Evolutionary conservation across 2,113 vertebrate genomes (phyloP).

Genomic region (Grallaria varia): DNA sequence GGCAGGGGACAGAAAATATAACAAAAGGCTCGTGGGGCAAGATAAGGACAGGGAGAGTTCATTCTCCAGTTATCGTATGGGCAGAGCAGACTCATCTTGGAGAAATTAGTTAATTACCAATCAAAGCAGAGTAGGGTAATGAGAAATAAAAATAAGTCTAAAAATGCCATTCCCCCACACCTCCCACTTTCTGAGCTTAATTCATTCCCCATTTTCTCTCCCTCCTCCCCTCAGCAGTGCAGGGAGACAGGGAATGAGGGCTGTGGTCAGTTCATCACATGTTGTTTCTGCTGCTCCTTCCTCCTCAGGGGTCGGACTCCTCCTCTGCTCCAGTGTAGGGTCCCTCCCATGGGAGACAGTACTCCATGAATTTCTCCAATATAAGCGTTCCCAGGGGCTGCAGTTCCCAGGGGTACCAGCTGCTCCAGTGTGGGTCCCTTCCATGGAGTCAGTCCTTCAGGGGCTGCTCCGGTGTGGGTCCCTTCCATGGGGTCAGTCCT

Average conservation of each 20-base stretch:
- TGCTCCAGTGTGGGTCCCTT: not conserved
- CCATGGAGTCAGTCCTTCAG: not conserved
- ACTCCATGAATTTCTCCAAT: not conserved
- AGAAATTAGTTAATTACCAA: not conserved
- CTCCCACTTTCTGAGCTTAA: not conserved
- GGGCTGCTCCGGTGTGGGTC: too few species aligned
- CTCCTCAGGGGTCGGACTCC: not conserved
- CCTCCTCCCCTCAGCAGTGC: not conserved
- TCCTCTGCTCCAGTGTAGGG: not conserved
- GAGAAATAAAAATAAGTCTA: not conserved
- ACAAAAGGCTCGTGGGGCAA: fast-evolving
- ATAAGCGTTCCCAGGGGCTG: not conserved
- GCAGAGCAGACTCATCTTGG: not conserved
- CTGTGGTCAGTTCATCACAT: not conserved
- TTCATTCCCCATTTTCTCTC: not conserved
- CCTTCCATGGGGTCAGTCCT: not conserved
- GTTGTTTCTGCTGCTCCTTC: not conserved
- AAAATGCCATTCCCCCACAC: not conserved
- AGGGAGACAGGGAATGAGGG: not conserved
- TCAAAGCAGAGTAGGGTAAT: not conserved
- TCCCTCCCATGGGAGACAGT: not conserved
- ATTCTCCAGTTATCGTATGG: not conserved
- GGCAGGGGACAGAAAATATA: not conserved
- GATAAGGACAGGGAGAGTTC: not conserved
- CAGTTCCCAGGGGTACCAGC: not conserved